Percentiles rank a stretch among this genome's conserved stretches.
Conservation (phyloP, 2,113 vertebrate genomes). For the Pungitius pungitius region DNA sequence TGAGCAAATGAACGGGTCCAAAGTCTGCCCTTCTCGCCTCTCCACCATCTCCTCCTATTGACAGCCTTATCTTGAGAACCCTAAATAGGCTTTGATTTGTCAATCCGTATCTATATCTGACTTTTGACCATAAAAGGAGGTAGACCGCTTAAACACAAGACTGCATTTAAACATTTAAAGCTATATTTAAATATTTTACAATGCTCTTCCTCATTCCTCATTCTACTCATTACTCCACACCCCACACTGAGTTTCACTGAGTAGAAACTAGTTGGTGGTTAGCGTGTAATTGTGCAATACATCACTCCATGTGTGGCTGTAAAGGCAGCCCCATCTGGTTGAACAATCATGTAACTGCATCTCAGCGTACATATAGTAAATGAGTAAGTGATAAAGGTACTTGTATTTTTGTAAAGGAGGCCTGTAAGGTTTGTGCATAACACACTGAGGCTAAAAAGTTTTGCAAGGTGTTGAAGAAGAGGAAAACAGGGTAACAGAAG, state of each 20-base stretch:
- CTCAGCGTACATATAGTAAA: not conserved
- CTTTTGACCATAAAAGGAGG: conserved; percentile 61
- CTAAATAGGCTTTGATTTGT: conserved; percentile 39
- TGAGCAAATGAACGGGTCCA: conserved; percentile 60
- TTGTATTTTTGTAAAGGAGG: not conserved
- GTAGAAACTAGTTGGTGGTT: not conserved
- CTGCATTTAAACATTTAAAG: not conserved
- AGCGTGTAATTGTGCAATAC: not conserved
- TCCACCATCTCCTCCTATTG: conserved; percentile 26
- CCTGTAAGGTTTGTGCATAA: not conserved
- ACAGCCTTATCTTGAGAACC: conserved; percentile 65
- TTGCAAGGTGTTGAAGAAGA: not conserved
- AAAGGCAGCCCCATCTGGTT: conserved; percentile 29
- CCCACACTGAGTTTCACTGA: not conserved
- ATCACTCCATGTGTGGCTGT: not conserved
- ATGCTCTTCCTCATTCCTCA: not conserved
- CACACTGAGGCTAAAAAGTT: not conserved
- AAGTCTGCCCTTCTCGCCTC: conserved; percentile 71
- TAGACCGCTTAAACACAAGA: not conserved
- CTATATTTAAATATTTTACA: not conserved
- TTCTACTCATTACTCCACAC: not conserved
- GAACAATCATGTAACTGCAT: conserved; percentile 18
- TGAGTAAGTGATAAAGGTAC: not conserved
- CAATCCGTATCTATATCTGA: conserved; percentile 56
- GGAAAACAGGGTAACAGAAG: not conserved